Evolutionary conservation across 2,113 vertebrate genomes (phyloP).

Genomic region (Scatophagus argus): DNA sequence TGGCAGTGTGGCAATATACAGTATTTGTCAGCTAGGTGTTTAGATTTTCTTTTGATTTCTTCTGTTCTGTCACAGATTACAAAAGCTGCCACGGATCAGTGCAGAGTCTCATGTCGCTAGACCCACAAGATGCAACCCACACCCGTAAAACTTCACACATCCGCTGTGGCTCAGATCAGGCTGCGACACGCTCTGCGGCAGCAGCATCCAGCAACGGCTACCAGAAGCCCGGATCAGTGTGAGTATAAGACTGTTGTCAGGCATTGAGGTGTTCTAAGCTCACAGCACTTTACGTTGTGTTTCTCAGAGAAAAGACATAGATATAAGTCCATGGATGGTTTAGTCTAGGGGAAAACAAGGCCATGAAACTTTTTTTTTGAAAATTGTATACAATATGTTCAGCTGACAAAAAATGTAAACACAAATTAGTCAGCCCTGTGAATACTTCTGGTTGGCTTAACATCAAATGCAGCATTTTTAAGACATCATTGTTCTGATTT

Average conservation of each 20-base stretch:
- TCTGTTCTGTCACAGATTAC: constrained; percentile 84
- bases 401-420: too few species aligned
- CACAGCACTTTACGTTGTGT: not conserved
- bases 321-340: not conserved
- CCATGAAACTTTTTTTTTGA: too few species aligned
- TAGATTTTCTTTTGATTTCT: not conserved
- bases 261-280: not conserved
- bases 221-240: constrained; percentile 94
- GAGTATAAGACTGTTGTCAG: constrained; percentile 77
- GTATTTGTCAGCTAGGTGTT: not conserved
- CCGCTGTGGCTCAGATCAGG: constrained; percentile 85
- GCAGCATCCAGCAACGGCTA: constrained; percentile 92
- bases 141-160: constrained; percentile 74
- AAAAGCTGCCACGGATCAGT: constrained; percentile 93
- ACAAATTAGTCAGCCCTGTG: too few species aligned
- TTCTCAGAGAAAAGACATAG: not conserved
- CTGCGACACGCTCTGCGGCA: constrained; percentile 85
- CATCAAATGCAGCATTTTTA: too few species aligned
- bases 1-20: not conserved
- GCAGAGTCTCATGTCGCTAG: constrained; percentile 92
- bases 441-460: too few species aligned
- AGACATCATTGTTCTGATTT: too few species aligned
- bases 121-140: constrained; percentile 75
- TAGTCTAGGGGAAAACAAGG: not conserved
- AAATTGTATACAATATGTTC: too few species aligned